Evolutionary conservation across 2,113 vertebrate species (phyloP), one percentile per base, ranked within the genome.

Genomic region (Myotis lucifugus): DNA sequence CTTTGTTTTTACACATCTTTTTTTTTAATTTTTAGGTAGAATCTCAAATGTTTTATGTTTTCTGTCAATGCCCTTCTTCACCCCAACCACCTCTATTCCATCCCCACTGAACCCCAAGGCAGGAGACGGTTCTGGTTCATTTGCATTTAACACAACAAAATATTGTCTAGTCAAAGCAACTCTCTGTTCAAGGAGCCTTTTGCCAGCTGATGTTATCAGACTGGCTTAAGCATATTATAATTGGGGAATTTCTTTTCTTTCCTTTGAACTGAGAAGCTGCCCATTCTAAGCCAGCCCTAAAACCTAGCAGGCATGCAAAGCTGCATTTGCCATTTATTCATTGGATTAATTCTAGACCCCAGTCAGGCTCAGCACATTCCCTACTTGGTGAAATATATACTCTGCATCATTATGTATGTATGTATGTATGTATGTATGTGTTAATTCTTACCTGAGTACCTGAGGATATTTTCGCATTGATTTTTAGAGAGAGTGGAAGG

Each of bases 51-150:
- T 70, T 77, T 94, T 87, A 48, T 29, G 15, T 70, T 77, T 94
- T 87, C 59, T n/a, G 6, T 64, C 14, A 34, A n/a, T 14, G 0
- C 1, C 52, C 40, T 59, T 67, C 14, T 50, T 34, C 5, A n/a
- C 27, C 17, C 17, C 29, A 25, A 48, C 48, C 34, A 3, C 61
- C 37, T 91, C 67, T 32, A 21, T 48, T 13, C 61, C 6, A 34
- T n/a, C 72, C 76, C 37, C 9, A 34, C 19, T 40, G 32, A 9
- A 2, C 10, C 12, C 29, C n/a, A 29, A 46, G 32, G 18, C 8
- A 37, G 64, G 42, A 78, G 76, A 73, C 23, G 64, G 87, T 37
- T 96, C 90, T 89, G 76, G 74, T 97, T 90, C 48, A 52, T 84
- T 70, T 89, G 48, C 79, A 56, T 84, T 85, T 83, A 86, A 92